Evolutionary conservation across 2,113 vertebrate species (phyloP).

Genomic region (Hypanus sabinus): DNA sequence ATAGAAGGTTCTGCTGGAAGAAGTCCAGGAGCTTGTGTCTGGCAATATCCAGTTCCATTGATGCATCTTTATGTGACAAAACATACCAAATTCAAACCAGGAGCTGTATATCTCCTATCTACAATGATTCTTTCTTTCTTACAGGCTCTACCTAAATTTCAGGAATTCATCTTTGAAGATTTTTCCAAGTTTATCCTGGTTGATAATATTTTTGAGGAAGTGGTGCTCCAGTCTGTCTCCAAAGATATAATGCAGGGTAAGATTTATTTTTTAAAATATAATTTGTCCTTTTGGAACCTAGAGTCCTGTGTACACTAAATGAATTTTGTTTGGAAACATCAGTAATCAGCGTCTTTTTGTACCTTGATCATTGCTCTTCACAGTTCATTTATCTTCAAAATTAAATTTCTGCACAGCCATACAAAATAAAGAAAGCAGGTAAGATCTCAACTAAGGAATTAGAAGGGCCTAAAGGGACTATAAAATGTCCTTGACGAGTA

Average conservation of each 20-base stretch:
- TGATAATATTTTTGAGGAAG: slow-evolving; percentile 86
- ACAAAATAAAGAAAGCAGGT: too few species aligned
- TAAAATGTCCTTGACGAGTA: too few species aligned
- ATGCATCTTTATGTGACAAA: neutral
- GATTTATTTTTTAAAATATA: slow-evolving; percentile 36
- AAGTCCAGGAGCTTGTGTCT: too few species aligned
- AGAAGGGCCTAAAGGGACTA: too few species aligned
- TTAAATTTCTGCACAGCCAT: neutral
- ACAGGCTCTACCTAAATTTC: slow-evolving; percentile 79
- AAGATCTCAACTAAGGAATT: too few species aligned
- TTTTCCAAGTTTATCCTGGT: slow-evolving; percentile 82
- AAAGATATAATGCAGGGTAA: slow-evolving; percentile 93
- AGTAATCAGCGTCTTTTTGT: neutral
- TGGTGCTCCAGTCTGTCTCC: slow-evolving; percentile 84
- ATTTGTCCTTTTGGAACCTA: neutral
- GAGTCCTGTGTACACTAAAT: neutral
- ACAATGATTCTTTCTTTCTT: accelerated
- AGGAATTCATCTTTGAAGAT: slow-evolving; percentile 93
- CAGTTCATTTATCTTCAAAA: neutral
- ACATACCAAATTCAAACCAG: neutral
- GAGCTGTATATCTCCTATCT: neutral
- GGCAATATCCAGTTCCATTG: too few species aligned
- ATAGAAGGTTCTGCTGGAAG: too few species aligned
- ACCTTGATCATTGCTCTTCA: neutral
- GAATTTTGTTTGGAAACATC: neutral